phyloP scores from a whole-genome alignment of 2,888 invertebrate species.

The Agapostemon virescens region DNA sequence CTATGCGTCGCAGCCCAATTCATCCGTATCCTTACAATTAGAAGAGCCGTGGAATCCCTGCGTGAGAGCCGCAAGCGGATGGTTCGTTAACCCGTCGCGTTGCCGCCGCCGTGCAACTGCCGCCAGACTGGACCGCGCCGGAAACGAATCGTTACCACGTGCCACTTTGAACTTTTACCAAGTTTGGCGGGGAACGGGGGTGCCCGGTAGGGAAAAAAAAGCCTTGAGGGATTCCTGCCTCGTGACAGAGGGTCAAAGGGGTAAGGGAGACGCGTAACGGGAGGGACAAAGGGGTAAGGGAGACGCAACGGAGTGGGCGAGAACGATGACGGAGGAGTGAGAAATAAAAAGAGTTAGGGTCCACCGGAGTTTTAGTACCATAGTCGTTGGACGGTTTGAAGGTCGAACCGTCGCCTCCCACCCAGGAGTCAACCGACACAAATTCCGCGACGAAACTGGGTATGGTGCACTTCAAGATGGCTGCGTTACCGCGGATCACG shows the following conservation, averaged over 20 bases:
- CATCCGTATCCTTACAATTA: slow-evolving; percentile 51
- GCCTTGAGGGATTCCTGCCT: background rate
- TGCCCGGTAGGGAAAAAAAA: slow-evolving; percentile 19
- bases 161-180: slow-evolving; percentile 67
- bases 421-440: slow-evolving; percentile 93
- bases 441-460: slow-evolving; percentile 95
- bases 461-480: slow-evolving; percentile 93
- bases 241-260: background rate
- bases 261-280: too few relatives aligned
- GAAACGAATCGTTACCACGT: slow-evolving; percentile 69
- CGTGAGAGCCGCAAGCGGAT: slow-evolving; percentile 58
- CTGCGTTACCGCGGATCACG: slow-evolving; percentile 93
- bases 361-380: slow-evolving; percentile 82
- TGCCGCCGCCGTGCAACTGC: slow-evolving; percentile 61
- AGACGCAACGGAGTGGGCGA: background rate
- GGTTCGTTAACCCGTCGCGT: slow-evolving; percentile 62
- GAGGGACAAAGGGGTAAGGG: background rate
- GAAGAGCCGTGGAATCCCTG: slow-evolving; percentile 39
- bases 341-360: slow-evolving; percentile 15
- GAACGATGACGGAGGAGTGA: background rate
- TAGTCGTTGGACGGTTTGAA: slow-evolving; percentile 87
- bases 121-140: slow-evolving; percentile 63
- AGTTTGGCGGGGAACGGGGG: slow-evolving; percentile 49
- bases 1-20: slow-evolving; percentile 13
- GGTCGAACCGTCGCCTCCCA: slow-evolving; percentile 85